Conservation (phyloP, 2,113 vertebrate species). For the Telmatochromis sp. region DNA sequence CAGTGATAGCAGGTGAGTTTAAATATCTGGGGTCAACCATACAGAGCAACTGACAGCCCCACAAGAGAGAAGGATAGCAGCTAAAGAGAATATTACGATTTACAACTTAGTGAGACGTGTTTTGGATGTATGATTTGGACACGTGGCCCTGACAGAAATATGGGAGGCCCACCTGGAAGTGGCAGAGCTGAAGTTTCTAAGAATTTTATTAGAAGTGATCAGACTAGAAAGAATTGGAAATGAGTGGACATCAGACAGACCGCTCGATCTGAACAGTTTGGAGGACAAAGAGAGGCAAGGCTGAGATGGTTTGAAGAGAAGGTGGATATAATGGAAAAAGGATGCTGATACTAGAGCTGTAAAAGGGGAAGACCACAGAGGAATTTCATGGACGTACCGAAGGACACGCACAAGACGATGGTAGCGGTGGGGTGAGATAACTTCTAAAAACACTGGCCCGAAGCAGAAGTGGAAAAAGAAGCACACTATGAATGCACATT, state of each 20-base stretch:
- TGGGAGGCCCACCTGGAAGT: not conserved
- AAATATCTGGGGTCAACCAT: not conserved
- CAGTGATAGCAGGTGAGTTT: not conserved
- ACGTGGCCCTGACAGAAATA: not conserved
- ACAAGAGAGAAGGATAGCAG: not conserved
- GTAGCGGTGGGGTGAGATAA: not conserved
- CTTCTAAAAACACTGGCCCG: not conserved
- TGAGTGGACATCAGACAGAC: not conserved
- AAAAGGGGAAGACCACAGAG: not conserved
- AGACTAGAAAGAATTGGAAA: not conserved
- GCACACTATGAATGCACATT: not conserved
- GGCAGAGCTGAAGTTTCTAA: not conserved
- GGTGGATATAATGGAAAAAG: not conserved
- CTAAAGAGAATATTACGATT: not conserved
- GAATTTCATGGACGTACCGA: not conserved
- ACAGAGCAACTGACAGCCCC: not conserved
- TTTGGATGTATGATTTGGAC: not conserved
- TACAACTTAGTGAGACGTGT: not conserved
- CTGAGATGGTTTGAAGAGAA: not conserved
- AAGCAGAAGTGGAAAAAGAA: not conserved
- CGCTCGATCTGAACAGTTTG: rapidly evolving
- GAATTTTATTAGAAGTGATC: not conserved
- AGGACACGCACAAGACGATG: not conserved
- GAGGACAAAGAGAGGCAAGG: not conserved
- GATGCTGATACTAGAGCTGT: not conserved